These are phyloP conservation scores for Ciconia nigra DNA, from an alignment of 2,797 vertebrate species.

Conservation along the genomic window DNA sequence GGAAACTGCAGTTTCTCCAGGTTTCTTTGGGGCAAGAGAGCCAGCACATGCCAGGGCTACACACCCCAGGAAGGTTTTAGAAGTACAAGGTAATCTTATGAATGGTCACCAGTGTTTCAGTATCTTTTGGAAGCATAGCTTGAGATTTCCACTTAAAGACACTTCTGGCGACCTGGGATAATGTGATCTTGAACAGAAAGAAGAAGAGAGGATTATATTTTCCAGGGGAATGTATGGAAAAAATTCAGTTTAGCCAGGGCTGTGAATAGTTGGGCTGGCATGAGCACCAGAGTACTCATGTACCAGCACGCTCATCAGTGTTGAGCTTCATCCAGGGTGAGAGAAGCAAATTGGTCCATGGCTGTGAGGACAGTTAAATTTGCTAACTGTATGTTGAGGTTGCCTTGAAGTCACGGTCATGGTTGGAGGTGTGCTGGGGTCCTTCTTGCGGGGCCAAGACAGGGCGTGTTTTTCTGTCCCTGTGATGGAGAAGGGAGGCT, in stretches of 20 bases:
- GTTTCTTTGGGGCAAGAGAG: not conserved
- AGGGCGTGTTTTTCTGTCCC: not conserved
- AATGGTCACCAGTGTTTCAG: not conserved
- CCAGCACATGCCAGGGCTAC: not conserved
- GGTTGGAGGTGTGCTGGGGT: not conserved
- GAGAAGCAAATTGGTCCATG: accelerated
- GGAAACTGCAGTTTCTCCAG: not conserved
- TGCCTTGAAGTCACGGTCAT: not conserved
- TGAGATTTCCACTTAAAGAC: not conserved
- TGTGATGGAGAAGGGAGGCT: not conserved
- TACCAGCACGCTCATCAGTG: not conserved
- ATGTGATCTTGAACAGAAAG: not conserved
- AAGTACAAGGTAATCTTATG: accelerated
- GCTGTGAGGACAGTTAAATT: not conserved
- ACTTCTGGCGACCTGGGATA: not conserved
- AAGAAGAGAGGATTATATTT: not conserved
- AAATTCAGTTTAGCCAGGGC: not conserved
- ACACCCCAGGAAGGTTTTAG: not conserved
- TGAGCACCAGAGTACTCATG: not conserved
- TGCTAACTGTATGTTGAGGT: not conserved
- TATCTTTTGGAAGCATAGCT: not conserved
- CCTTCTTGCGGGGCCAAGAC: accelerated
- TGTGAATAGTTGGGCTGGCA: not conserved
- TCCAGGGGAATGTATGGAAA: not conserved
- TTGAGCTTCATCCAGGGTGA: not conserved